Percentiles rank a stretch among this genome's conserved stretches.
Evolutionary conservation across 1,140 invertebrate species (phyloP).

Genomic region (Andricus grossulariae): DNA sequence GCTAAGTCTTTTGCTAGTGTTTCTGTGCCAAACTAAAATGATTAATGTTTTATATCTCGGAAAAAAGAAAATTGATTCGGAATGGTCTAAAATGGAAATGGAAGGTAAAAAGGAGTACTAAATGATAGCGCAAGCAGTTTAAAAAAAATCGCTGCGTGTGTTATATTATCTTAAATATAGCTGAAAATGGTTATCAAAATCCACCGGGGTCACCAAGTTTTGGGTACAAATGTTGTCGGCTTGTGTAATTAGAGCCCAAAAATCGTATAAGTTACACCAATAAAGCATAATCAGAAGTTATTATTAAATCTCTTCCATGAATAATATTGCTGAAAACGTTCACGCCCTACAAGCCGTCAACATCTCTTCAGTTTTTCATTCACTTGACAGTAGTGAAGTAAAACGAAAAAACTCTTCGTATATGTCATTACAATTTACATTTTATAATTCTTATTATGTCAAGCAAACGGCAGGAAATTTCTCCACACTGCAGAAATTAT

Average conservation of each 20-base stretch:
- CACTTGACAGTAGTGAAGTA: neutral
- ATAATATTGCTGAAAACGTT: constrained; percentile 10
- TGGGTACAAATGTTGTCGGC: neutral
- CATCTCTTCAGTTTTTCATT: constrained; percentile 10
- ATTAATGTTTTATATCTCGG: no score
- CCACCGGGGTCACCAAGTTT: no score
- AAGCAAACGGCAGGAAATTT: neutral
- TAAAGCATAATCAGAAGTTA: neutral
- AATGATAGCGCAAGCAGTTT: no score
- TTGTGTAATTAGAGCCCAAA: neutral
- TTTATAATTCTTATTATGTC: constrained; percentile 30
- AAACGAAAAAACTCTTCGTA: neutral
- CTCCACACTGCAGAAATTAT: constrained; percentile 4
- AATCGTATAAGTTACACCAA: neutral
- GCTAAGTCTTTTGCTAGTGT: no score
- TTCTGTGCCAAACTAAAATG: no score
- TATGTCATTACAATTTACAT: constrained; percentile 11
- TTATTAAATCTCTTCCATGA: neutral
- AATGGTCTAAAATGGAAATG: no score
- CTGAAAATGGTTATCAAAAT: no score
- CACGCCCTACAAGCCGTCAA: constrained; percentile 9
- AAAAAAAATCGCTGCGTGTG: no score
- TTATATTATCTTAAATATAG: no score
- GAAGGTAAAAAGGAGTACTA: no score
- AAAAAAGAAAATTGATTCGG: no score